Base-by-base conservation (phyloP, 2,797 vertebrate genomes). In the Parauchenoglanis ngamensis region DNA sequence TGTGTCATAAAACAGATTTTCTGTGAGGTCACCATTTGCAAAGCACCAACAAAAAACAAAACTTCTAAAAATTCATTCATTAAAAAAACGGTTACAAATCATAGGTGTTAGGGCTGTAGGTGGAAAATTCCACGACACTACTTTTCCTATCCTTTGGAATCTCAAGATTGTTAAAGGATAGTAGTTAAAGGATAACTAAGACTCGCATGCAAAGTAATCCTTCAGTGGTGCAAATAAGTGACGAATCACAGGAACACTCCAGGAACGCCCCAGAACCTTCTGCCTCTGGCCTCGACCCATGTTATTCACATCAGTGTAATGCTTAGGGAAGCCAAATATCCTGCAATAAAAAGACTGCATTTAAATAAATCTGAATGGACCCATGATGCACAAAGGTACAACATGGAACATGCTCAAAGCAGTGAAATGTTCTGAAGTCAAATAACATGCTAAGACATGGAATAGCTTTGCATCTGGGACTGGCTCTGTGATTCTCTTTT, bases 181-280 rank as follows among this genome's bases (percentile, higher is more conserved):
- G 46, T 86, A 73, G 28, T 59, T 63, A 78, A 46, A 49, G 56
- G 7, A 5, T 61, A 21, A 70, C 52, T 44, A 86, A 57, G 96
- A 95, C 93, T 97, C 96, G 90, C 98, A 99, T 91, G 96, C 95
- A 91, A 97, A 99, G 90, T 99, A 99, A 94, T 99, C 98, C 94
- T 98, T 99, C 84, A 99, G 95, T 0, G 98, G 98, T 15, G 98
- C 96, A 35, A 99, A 97, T 84, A 99, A 96, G 94, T 99, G 98
- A 56, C 96, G 96, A 87, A 99, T 98, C 31, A 99, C 97, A 0
- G 98, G 98, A 85, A 99, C 96, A 0, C 97, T 99, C 98, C 98
- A 99, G 0, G 98, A 98, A 2, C 95, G 94, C 10, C 97, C 98
- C 11, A 98, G 95, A 83, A 99, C 96, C 91, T 94, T 97, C 94